phyloP scores from a whole-genome alignment of 2,888 invertebrate species.

The Drosophila gaucha region DNA sequence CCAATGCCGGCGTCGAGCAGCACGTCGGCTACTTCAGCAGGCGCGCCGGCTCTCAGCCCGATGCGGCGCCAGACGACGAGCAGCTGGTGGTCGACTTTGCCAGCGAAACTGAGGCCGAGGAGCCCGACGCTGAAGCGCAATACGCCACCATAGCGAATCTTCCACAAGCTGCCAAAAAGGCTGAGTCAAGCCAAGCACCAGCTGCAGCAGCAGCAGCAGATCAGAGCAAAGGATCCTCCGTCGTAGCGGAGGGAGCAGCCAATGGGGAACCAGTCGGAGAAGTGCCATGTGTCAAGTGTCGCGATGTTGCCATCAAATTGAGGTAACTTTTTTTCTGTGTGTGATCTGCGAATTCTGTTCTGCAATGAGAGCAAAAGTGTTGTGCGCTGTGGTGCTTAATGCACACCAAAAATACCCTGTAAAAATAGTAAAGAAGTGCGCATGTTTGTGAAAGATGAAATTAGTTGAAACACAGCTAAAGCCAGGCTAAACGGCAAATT shows the following conservation, averaged over 20 bases:
- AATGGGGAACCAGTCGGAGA: constrained; percentile 9
- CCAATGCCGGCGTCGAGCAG: constrained; percentile 76
- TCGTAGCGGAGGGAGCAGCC: constrained; percentile 2
- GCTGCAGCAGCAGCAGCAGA: too few relatives aligned
- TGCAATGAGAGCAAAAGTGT: constrained; percentile 2
- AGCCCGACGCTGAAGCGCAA: constrained; percentile 47
- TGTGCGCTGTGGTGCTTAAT: not conserved
- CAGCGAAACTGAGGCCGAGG: constrained; percentile 62
- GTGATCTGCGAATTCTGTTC: not conserved
- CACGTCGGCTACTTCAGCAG: constrained; percentile 83
- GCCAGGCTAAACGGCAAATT: too few relatives aligned
- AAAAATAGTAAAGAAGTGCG: not conserved
- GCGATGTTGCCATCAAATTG: constrained; percentile 79
- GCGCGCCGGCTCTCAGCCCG: constrained; percentile 11
- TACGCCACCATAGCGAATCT: constrained; percentile 60
- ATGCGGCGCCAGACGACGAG: constrained; percentile 25
- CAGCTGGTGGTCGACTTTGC: constrained; percentile 70
- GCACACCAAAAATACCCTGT: not conserved
- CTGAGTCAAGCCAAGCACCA: not conserved
- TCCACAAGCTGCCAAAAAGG: not conserved
- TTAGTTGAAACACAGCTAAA: too few relatives aligned
- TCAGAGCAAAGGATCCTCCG: not conserved
- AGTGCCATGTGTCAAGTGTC: constrained; percentile 83
- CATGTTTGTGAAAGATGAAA: too few relatives aligned
- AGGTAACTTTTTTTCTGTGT: constrained; percentile 63